Conservation (phyloP, 2,797 vertebrate species). For the Lophura swinhoii region DNA sequence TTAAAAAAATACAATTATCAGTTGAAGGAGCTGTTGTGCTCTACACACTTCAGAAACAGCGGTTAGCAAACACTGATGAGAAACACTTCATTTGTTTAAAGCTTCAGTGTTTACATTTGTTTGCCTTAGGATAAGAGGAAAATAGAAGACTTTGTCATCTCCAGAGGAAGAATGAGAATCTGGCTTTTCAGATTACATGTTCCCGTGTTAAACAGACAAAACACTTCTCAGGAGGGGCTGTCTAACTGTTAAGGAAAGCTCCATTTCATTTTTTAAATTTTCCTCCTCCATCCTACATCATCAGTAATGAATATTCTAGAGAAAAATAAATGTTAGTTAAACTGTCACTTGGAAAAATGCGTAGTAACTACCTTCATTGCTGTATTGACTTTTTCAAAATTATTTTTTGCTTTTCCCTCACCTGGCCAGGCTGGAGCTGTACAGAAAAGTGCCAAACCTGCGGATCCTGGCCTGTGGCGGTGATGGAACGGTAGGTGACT, state of each 20-base stretch:
- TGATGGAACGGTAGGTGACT: slow-evolving; percentile 90
- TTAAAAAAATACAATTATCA: neutral
- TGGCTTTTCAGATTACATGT: neutral
- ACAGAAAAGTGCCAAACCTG: slow-evolving; percentile 98
- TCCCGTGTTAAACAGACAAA: neutral
- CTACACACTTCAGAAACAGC: neutral
- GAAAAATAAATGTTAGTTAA: neutral
- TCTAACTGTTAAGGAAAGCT: neutral
- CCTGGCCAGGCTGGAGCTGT: slow-evolving; percentile 89
- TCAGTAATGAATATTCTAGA: neutral
- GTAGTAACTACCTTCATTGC: neutral
- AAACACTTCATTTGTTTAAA: neutral
- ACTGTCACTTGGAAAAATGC: neutral
- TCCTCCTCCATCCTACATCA: neutral
- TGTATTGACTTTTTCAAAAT: neutral
- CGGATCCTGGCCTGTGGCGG: slow-evolving; percentile 96
- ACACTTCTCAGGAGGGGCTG: neutral
- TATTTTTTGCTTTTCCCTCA: neutral
- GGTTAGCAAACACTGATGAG: neutral
- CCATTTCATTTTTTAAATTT: neutral
- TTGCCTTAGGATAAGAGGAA: neutral
- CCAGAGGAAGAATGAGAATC: neutral
- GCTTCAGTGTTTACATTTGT: neutral
- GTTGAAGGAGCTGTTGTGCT: neutral
- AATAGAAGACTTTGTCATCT: neutral